Evolutionary conservation across 2,888 invertebrate species (phyloP).

Genomic region (Yponomeuta plumbellus): DNA sequence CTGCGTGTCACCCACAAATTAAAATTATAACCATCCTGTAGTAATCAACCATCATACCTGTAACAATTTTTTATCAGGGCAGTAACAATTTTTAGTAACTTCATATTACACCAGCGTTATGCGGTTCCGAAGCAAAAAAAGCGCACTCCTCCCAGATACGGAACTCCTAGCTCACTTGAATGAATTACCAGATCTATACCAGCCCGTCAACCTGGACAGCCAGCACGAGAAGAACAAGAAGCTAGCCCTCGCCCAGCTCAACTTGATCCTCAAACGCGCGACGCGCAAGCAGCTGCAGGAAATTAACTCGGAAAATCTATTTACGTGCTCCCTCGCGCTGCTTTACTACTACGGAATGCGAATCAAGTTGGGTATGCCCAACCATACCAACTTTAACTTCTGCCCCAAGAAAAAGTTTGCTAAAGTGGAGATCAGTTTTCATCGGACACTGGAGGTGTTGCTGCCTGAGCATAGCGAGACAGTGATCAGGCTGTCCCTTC

Average conservation of each 20-base stretch:
- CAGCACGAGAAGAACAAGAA: constrained; percentile 35
- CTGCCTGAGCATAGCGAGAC: constrained; percentile 45
- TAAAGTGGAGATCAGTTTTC: not conserved
- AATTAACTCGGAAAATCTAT: constrained; percentile 26
- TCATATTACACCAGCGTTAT: too few relatives aligned
- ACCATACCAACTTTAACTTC: constrained; percentile 36
- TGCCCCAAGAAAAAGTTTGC: constrained; percentile 42
- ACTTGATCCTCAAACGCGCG: constrained; percentile 34
- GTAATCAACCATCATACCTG: too few relatives aligned
- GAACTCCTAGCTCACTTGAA: constrained; percentile 38
- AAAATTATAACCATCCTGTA: too few relatives aligned
- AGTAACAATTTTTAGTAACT: too few relatives aligned
- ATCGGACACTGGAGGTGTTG: constrained; percentile 29
- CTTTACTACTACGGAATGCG: constrained; percentile 55
- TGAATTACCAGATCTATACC: constrained; percentile 32
- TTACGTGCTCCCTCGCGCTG: constrained; percentile 43
- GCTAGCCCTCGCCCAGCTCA: constrained; percentile 35
- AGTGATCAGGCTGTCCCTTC: constrained; percentile 43
- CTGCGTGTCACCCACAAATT: too few relatives aligned
- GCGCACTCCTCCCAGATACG: not conserved
- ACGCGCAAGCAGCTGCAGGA: constrained; percentile 3
- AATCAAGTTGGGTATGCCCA: constrained; percentile 37
- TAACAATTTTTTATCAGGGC: too few relatives aligned
- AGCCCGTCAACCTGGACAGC: constrained; percentile 41
- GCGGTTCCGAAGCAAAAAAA: not conserved